Conservation (phyloP, 1,140 invertebrate species). For the Vanessa tameamea region DNA sequence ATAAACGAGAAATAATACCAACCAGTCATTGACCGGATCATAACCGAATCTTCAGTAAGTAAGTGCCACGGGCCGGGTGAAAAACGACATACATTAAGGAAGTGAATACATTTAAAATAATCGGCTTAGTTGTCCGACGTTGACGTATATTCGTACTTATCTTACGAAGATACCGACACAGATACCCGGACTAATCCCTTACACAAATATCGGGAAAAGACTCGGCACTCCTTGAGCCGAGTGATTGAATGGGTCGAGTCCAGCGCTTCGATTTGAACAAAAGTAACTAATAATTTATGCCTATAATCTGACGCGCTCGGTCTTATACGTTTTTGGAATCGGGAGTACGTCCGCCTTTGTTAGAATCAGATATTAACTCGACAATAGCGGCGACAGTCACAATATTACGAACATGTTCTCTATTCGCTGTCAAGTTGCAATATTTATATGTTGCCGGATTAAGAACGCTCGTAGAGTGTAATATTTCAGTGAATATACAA, state of each 20-base stretch:
- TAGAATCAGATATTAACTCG: slow-evolving; percentile 69
- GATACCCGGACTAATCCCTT: slow-evolving; percentile 77
- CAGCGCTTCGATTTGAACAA: slow-evolving; percentile 73
- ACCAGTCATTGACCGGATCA: slow-evolving; percentile 77
- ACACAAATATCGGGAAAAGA: slow-evolving; percentile 79
- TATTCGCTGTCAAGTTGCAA: slow-evolving; percentile 58
- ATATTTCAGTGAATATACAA: slow-evolving; percentile 32
- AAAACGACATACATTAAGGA: slow-evolving; percentile 80
- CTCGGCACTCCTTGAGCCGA: slow-evolving; percentile 70
- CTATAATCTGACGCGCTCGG: slow-evolving; percentile 75
- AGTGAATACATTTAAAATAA: slow-evolving; percentile 81
- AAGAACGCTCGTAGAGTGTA: slow-evolving; percentile 43
- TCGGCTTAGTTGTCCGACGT: slow-evolving; percentile 80
- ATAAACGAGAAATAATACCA: slow-evolving; percentile 64
- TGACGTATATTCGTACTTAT: slow-evolving; percentile 81
- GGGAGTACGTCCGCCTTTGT: slow-evolving; percentile 66
- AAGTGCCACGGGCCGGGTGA: slow-evolving; percentile 66
- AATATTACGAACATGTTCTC: slow-evolving; percentile 67
- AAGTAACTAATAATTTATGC: slow-evolving; percentile 79
- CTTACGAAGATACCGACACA: slow-evolving; percentile 78
- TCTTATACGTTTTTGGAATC: slow-evolving; percentile 68
- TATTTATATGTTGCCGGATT: slow-evolving; percentile 64
- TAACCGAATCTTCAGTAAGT: slow-evolving; percentile 77
- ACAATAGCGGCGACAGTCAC: slow-evolving; percentile 70
- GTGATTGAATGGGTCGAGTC: slow-evolving; percentile 72